These are phyloP conservation scores for Pan troglodytes DNA, from an alignment of 2,113 vertebrate genomes.

Conservation along the genomic window DNA sequence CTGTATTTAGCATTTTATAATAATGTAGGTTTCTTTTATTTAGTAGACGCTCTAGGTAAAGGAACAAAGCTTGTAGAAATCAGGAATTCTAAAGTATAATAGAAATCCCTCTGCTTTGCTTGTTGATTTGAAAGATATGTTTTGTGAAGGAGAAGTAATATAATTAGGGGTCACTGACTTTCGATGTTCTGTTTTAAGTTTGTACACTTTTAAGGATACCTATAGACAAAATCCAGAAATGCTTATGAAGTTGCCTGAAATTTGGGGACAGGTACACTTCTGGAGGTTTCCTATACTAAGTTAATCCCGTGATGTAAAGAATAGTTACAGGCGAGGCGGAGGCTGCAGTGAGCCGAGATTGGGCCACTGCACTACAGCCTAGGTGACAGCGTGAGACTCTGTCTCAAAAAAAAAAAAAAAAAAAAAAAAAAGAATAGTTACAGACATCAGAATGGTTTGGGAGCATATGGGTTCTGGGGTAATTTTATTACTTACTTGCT, in stretches of 20 bases:
- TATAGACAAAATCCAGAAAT: slow-evolving; percentile 18
- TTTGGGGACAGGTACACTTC: not conserved
- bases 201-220: not conserved
- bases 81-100: not conserved
- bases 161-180: not conserved
- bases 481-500: not conserved
- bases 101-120: slow-evolving; percentile 13
- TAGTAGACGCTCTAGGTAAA: slow-evolving; percentile 16
- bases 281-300: not conserved
- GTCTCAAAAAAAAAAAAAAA: too few species aligned
- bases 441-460: not conserved
- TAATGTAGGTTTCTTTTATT: slow-evolving; percentile 14
- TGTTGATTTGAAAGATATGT: not conserved
- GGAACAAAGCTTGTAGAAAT: slow-evolving; percentile 26
- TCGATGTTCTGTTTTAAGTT: not conserved
- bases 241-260: not conserved
- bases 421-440: not conserved
- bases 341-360: too few species aligned
- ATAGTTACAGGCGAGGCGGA: not conserved
- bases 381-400: too few species aligned
- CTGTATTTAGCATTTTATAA: not conserved
- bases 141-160: slow-evolving; percentile 34
- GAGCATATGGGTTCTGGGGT: not conserved
- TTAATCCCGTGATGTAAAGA: not conserved
- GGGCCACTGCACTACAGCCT: too few species aligned